These are phyloP conservation scores for Chymomyza amoena DNA, from an alignment of 2,888 invertebrate genomes.

Conservation along the genomic window DNA sequence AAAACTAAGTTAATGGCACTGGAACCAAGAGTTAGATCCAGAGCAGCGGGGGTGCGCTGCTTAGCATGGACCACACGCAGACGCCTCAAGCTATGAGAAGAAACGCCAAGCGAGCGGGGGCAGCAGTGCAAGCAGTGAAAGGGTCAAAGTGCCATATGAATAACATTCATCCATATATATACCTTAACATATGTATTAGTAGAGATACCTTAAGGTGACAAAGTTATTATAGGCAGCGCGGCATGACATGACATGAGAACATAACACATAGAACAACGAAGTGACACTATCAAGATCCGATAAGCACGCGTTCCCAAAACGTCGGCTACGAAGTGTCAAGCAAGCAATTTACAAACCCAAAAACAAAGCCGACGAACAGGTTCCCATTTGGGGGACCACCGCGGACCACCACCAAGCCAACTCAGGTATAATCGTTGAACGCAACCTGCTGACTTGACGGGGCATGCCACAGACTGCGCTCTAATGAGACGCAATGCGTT, in stretches of 20 bases:
- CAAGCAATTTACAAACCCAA: slow-evolving; percentile 72
- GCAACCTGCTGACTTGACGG: slow-evolving; percentile 56
- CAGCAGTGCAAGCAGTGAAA: slow-evolving; percentile 46
- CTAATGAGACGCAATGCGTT: slow-evolving; percentile 40
- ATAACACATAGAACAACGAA: slow-evolving; percentile 31
- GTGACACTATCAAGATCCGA: slow-evolving; percentile 70
- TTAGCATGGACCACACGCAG: slow-evolving; percentile 13
- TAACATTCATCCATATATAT: not conserved
- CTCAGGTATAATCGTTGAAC: slow-evolving; percentile 35
- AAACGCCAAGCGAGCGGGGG: slow-evolving; percentile 49
- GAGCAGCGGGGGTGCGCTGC: slow-evolving; percentile 47
- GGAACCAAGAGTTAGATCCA: slow-evolving; percentile 6
- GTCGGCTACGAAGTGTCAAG: slow-evolving; percentile 58
- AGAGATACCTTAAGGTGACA: slow-evolving; percentile 75
- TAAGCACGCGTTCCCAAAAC: slow-evolving; percentile 45
- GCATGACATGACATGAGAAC: slow-evolving; percentile 16
- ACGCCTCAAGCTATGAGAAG: slow-evolving; percentile 15
- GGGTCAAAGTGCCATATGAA: slow-evolving; percentile 33
- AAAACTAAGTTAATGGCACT: slow-evolving; percentile 62
- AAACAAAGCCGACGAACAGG: slow-evolving; percentile 47
- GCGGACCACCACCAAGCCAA: slow-evolving; percentile 56
- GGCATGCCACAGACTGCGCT: slow-evolving; percentile 29
- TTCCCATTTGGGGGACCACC: slow-evolving; percentile 26
- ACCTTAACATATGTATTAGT: not conserved
- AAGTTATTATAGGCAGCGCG: slow-evolving; percentile 67